Base-by-base conservation (phyloP, 2,113 vertebrate species). In the Nothocercus nigrocapillus region DNA sequence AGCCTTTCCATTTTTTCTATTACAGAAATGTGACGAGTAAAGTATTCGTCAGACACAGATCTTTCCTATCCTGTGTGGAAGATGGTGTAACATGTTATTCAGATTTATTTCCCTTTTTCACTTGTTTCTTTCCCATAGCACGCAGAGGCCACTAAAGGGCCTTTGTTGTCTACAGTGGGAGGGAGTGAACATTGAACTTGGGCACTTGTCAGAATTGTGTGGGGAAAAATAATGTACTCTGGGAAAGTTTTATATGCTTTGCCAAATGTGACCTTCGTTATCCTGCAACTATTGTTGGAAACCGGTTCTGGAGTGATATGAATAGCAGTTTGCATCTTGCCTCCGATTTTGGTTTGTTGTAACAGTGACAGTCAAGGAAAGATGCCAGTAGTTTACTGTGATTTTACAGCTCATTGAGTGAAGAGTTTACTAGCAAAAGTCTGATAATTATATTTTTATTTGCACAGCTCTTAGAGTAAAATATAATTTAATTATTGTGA, bases 1-100 rank as follows among this genome's bases (percentile, higher is more conserved):
- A 64, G 70, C 89, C 82, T 82, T 78, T 90, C 95, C 90, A 64
- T 77, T 94, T 95, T 95, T 96, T 96, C 96, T 94, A 89, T 95
- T 94, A 96, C 91, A 96, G 96, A 94, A 90, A 36, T 17, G 44
- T 58, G 59, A 30, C 73, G 34, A 49, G 45, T 9, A 24, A 30
- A 49, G 45, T 9, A 24, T 85, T 47, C 38, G 58, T 56, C 40
- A 30, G 45, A 88, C 53, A 44, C 40, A 9, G 40, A 13, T 54
- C 45, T 91, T 27, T 40, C 36, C 75, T 58, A 76, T 40, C 25
- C 20, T 84, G 51, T 79, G 58, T 49, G 67, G 16, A 53, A 53
- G n/a, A 40, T 40, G 38, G 38, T 28, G 18, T 40, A 64, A 15
- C 62, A 64, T 64, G 24, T 28, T 18, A 28, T 40, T 36, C 36